These are phyloP conservation scores for Chiroxiphia lanceolata DNA, from an alignment of 2,797 vertebrate genomes.

Conservation along the genomic window DNA sequence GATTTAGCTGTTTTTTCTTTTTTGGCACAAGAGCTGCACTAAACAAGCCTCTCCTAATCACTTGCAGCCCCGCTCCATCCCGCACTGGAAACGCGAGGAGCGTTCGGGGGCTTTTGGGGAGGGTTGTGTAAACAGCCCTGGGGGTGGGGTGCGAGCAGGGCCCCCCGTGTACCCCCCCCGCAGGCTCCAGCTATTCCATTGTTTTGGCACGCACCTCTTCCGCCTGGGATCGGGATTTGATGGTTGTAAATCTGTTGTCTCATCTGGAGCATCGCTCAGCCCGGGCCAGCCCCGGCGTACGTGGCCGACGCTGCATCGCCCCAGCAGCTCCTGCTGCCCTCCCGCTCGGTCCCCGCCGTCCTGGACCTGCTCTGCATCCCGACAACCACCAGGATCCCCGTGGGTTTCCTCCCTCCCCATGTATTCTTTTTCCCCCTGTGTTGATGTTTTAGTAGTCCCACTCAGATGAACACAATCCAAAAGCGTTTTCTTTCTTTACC, in stretches of 20 bases:
- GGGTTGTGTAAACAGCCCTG: not conserved
- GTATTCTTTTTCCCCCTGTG: not conserved
- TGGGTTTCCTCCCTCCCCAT: not conserved
- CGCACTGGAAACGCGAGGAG: not conserved
- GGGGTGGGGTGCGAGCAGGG: not conserved
- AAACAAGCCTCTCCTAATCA: rapidly evolving
- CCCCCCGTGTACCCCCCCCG: not conserved
- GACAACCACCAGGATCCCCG: rapidly evolving
- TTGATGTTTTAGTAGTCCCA: not conserved
- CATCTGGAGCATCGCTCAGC: not conserved
- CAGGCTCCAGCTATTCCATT: not conserved
- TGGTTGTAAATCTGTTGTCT: rapidly evolving
- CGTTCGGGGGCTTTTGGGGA: rapidly evolving
- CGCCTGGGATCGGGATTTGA: not conserved
- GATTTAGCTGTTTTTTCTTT: rapidly evolving
- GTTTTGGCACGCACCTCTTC: not conserved
- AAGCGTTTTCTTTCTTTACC: not conserved
- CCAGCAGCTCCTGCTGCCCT: not conserved
- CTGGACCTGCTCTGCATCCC: not conserved
- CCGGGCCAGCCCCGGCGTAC: not conserved
- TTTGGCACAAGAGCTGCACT: not conserved
- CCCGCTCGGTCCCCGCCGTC: not conserved
- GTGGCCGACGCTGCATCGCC: rapidly evolving
- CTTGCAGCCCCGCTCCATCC: not conserved
- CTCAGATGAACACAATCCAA: not conserved